A percentile compares a stretch with the other conserved stretches of the same genome.
Conservation (phyloP, 2,113 vertebrate genomes). For the Prunella fulvescens region DNA sequence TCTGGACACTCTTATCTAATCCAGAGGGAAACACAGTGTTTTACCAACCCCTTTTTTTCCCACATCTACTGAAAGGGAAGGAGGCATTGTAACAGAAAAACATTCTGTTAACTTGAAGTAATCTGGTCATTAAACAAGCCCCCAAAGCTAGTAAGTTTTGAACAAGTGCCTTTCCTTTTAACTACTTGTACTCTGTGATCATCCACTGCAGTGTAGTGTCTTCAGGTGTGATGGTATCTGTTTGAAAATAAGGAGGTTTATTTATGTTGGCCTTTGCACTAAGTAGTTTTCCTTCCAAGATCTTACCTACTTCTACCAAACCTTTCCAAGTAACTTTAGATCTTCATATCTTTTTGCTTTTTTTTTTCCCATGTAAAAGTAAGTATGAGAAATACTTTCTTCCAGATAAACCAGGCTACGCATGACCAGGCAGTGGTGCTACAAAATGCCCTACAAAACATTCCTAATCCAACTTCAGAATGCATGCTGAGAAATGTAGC, state of each 20-base stretch:
- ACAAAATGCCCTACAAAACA: slow-evolving; percentile 96
- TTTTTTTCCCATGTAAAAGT: neutral
- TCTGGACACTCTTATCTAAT: neutral
- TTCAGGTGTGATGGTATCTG: neutral
- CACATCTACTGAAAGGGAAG: neutral
- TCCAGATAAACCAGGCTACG: slow-evolving; percentile 92
- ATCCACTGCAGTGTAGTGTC: neutral
- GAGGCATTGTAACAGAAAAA: neutral
- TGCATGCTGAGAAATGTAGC: slow-evolving; percentile 99
- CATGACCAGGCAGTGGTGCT: slow-evolving; percentile 98
- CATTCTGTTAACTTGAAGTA: neutral
- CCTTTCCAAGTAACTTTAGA: neutral
- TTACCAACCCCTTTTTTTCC: neutral
- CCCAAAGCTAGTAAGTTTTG: neutral
- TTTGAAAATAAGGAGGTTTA: neutral
- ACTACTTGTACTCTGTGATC: neutral
- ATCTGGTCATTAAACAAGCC: neutral
- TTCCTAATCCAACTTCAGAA: slow-evolving; percentile 97
- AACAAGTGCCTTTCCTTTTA: neutral
- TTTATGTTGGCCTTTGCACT: neutral
- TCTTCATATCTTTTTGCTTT: neutral
- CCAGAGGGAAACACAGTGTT: neutral
- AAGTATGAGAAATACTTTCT: slow-evolving; percentile 49
- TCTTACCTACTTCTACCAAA: neutral
- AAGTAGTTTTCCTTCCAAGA: neutral